These are phyloP conservation scores for Epizoanthus ramosus DNA, from an alignment of 92 coral and sea anemone genomes.

Conservation along the genomic window DNA sequence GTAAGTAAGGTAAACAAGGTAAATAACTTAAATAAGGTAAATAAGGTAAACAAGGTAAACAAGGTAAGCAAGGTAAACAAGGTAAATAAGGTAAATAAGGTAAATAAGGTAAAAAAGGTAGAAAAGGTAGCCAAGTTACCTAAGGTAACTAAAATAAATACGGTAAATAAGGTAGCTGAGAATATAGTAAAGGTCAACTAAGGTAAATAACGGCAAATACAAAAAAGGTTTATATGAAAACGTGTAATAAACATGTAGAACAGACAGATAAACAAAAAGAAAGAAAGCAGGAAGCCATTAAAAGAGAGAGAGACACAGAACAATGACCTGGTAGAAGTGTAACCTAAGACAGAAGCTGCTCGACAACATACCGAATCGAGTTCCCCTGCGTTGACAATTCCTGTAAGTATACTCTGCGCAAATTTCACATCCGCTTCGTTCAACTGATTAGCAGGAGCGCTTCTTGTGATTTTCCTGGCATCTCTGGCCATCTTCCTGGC, in stretches of 20 bases:
- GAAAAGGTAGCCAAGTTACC: background rate
- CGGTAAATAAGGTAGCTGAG: background rate
- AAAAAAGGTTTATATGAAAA: no score
- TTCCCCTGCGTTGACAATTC: constrained; percentile 12
- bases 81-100: background rate
- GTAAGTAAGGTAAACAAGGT: background rate
- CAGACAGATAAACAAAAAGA: no score
- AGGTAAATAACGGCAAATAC: background rate
- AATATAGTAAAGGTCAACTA: no score
- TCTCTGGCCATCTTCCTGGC: constrained; percentile 15
- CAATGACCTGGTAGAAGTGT: background rate
- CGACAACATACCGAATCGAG: constrained; percentile 2
- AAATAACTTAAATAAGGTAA: background rate
- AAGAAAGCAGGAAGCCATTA: no score
- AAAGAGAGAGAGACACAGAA: no score
- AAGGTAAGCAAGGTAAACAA: background rate
- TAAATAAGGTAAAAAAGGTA: background rate
- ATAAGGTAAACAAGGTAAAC: background rate
- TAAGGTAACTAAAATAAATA: background rate
- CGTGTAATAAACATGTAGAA: no score
- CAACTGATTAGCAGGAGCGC: background rate
- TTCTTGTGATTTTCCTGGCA: background rate
- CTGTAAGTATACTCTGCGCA: background rate
- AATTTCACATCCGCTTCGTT: constrained; percentile 32
- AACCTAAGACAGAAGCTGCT: no score